Conservation (phyloP, 2,888 invertebrate species). For the Pelosia muscerda region DNA sequence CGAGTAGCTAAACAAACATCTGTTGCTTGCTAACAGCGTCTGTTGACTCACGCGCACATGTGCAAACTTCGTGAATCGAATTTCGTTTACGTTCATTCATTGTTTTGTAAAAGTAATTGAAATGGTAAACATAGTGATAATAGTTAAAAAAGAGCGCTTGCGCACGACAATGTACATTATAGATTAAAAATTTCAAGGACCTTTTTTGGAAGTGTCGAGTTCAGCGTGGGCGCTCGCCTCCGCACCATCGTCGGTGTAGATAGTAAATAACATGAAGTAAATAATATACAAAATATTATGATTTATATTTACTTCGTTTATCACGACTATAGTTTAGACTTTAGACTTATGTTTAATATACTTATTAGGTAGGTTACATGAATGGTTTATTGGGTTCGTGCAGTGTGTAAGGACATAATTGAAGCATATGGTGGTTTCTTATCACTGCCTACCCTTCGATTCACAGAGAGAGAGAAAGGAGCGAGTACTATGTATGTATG, state of each 20-base stretch:
- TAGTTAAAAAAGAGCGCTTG: neutral
- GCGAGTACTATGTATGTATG: too few relatives aligned
- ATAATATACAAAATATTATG: too few relatives aligned
- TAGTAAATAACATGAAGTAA: neutral
- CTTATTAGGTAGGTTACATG: too few relatives aligned
- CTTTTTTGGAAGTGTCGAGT: neutral
- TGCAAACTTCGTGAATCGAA: constrained; percentile 1
- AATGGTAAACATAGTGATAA: constrained; percentile 5
- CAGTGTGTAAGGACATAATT: too few relatives aligned
- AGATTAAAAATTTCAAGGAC: neutral
- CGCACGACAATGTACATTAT: neutral
- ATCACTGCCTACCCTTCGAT: too few relatives aligned
- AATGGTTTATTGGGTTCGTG: too few relatives aligned
- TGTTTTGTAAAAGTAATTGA: neutral
- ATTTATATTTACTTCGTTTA: too few relatives aligned
- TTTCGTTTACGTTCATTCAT: constrained; percentile 2
- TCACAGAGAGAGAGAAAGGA: too few relatives aligned
- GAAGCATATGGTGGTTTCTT: too few relatives aligned
- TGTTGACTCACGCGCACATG: neutral
- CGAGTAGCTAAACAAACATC: neutral
- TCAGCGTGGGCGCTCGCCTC: neutral
- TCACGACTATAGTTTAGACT: too few relatives aligned
- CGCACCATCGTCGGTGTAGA: neutral
- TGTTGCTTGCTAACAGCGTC: neutral
- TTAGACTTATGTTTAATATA: too few relatives aligned